These are phyloP conservation scores for Drosophila infuscata DNA, from an alignment of 2,888 invertebrate species.

Conservation along the genomic window DNA sequence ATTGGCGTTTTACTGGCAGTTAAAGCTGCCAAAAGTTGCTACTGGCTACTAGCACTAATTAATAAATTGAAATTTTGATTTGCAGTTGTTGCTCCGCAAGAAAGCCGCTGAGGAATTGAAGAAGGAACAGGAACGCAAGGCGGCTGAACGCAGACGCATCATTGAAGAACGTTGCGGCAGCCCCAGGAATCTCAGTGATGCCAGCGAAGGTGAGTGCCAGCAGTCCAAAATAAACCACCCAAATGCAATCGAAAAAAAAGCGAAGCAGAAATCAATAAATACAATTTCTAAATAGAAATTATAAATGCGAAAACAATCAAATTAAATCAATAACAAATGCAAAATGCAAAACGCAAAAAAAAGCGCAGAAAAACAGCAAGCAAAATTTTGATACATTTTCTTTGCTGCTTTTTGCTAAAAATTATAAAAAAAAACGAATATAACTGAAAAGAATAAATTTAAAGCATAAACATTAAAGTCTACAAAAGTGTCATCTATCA, in stretches of 20 bases:
- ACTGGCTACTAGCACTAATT: background rate
- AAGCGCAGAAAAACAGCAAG: conserved; percentile 14
- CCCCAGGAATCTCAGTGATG: conserved; percentile 95
- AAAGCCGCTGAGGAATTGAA: conserved; percentile 99
- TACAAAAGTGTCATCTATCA: conserved; percentile 66
- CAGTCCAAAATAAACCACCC: conserved; percentile 37
- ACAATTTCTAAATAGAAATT: conserved; percentile 7
- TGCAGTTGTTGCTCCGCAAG: conserved; percentile 98
- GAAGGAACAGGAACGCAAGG: conserved; percentile 99
- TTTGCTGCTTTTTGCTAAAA: conserved; percentile 23
- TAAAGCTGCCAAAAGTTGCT: background rate
- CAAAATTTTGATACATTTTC: conserved; percentile 11
- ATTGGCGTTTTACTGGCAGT: background rate
- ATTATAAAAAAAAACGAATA: conserved; percentile 11
- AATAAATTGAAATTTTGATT: background rate
- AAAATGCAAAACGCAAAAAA: background rate
- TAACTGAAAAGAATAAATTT: conserved; percentile 22
- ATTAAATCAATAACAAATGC: conserved; percentile 11
- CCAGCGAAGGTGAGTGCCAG: conserved; percentile 93
- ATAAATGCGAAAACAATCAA: conserved; percentile 11
- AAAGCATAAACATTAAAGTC: conserved; percentile 57
- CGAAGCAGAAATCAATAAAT: conserved; percentile 10
- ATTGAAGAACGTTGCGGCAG: conserved; percentile 98
- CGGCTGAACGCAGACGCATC: conserved; percentile 98
- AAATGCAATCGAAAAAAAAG: conserved; percentile 11